phyloP scores from a whole-genome alignment of 64 coral and sea anemone species.

The Orbicella faveolata region DNA sequence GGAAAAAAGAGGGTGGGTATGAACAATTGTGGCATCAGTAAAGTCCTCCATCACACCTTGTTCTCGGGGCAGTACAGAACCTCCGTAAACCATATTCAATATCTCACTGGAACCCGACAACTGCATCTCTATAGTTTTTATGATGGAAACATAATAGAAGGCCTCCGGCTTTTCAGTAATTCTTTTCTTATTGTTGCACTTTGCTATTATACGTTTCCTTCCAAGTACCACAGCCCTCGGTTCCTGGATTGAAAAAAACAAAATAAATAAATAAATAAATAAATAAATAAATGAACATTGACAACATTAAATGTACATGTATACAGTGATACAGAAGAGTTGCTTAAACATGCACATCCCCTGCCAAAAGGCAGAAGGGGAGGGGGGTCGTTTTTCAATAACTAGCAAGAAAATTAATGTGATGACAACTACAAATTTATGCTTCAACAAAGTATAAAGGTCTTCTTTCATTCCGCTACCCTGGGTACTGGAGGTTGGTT shows the following conservation, averaged over 20 bases:
- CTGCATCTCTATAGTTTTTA: background rate
- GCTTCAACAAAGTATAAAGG: background rate
- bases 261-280: too few species aligned
- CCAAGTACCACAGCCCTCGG: background rate
- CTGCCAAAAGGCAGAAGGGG: too few species aligned
- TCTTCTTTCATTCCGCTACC: background rate
- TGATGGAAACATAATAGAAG: slow-evolving; percentile 11
- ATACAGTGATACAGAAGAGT: too few species aligned
- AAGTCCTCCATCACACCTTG: background rate
- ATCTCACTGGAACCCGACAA: background rate
- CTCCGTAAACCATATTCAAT: background rate
- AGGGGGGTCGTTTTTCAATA: too few species aligned
- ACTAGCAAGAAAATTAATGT: too few species aligned
- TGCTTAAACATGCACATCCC: too few species aligned
- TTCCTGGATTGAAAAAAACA: background rate
- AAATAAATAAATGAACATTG: too few species aligned
- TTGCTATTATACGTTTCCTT: background rate
- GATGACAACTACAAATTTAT: too few species aligned
- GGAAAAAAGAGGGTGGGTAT: slow-evolving; percentile 6
- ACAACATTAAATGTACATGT: too few species aligned
- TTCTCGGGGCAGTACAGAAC: background rate
- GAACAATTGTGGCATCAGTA: slow-evolving; percentile 18
- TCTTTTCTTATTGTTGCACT: slow-evolving; percentile 13
- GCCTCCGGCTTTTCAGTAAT: background rate
- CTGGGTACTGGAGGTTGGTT: too few species aligned